Evolutionary conservation across 2,113 vertebrate genomes (phyloP), one percentile per base, ranked within the genome.

Genomic region (Clupea harengus): DNA sequence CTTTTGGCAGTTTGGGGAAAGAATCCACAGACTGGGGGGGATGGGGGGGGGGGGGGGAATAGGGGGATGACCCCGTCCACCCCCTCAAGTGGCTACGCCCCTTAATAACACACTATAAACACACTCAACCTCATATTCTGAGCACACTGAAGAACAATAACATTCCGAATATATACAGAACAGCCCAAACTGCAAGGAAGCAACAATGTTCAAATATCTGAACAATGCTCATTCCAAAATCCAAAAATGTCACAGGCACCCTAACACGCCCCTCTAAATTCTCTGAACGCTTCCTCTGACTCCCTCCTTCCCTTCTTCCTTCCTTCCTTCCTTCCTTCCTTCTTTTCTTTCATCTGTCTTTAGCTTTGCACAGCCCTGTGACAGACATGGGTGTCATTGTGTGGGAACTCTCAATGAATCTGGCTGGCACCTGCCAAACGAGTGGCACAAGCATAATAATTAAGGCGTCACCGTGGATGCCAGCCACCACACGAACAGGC

Each of bases 401-500:
- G n/a, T 72, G n/a, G 64, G 64, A 72, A 32, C 64, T 32, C 64
- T 28, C 2, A 72, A 72, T 28, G 25, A 32, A 9, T 72, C 64
- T 72, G 64, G 64, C 64, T 72, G 64, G 64, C 64, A n/a, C 64
- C 64, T 72, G 25, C n/a, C 25, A 32, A 72, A 72, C 64, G 64
- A 72, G 25, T 72, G 64, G 64, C 11, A 25, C 64, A 72, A 10
- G 64, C 3, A 25, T 25, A 87, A 82, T 67, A 84, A 60, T 85
- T 81, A 72, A 84, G 45, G 9, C 10, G 52, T 87, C 83, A 32
- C 18, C 81, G 72, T 80, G 78, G n/a, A 15, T 72, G 25, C 64
- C n/a, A 72, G 54, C 82, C 82, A 83, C 72, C 54, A 60, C 6
- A 4, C 54, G 20, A 60, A 20, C 54, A 22, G 54, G 20, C 54